A percentile compares a stretch with the other conserved stretches of the same genome.
These are phyloP conservation scores for Bemisia tabaci DNA, from an alignment of 1,140 invertebrate species.

Conservation along the genomic window DNA sequence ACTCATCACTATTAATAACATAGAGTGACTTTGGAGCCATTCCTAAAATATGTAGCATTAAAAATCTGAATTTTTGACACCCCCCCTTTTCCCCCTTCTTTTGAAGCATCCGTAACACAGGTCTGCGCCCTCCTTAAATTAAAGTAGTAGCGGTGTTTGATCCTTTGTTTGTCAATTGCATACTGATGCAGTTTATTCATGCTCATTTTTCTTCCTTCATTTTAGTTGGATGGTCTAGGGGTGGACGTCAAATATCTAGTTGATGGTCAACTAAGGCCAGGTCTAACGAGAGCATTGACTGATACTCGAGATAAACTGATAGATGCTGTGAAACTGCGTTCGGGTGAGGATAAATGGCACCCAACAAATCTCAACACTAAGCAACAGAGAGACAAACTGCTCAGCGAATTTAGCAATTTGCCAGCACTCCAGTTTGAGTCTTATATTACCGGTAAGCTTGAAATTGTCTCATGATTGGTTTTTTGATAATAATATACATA, in stretches of 20 bases:
- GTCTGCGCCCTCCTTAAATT: no score
- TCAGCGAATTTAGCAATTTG: constrained; percentile 40
- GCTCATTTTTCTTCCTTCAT: no score
- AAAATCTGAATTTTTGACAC: no score
- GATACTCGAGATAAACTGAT: constrained; percentile 59
- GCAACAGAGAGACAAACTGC: constrained; percentile 35
- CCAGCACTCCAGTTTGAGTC: constrained; percentile 36
- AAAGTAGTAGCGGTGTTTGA: no score
- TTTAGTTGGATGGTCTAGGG: constrained; percentile 51
- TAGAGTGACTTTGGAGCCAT: no score
- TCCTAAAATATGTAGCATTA: no score
- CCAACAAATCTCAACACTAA: constrained; percentile 50
- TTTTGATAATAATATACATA: background rate
- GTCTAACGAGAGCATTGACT: constrained; percentile 43
- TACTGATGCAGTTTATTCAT: no score
- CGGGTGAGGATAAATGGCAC: constrained; percentile 54
- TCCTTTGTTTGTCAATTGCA: no score
- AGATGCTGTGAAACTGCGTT: constrained; percentile 54
- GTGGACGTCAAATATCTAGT: constrained; percentile 73
- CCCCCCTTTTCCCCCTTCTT: no score
- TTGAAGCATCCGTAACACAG: no score
- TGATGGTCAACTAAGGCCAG: constrained; percentile 56
- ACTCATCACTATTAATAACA: no score
- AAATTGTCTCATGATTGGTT: background rate
- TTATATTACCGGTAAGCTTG: constrained; percentile 38